phyloP scores from a whole-genome alignment of 2,797 vertebrate species.

The Xerus rutilus region DNA sequence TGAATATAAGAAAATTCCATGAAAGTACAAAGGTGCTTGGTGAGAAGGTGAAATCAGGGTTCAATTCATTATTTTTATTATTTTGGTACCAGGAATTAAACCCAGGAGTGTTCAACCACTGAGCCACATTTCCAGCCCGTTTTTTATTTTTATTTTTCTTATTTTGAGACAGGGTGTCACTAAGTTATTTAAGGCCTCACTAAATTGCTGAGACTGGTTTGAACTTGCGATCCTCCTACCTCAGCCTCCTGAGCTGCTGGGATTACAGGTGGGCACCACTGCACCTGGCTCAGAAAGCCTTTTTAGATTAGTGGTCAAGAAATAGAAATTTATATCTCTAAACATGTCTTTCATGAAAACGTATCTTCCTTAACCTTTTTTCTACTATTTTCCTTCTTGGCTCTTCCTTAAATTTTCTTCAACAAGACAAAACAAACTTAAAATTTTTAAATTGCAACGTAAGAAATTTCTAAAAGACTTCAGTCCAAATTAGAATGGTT shows the following conservation, averaged over 20 bases:
- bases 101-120: no score
- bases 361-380: neutral
- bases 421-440: conserved; percentile 31
- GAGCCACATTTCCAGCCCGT: no score
- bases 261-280: no score
- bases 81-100: no score
- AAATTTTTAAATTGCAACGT: neutral
- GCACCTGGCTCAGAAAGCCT: neutral
- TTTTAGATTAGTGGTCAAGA: conserved; percentile 11
- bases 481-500: conserved; percentile 36
- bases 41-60: neutral
- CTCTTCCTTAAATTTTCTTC: conserved; percentile 29
- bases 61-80: neutral
- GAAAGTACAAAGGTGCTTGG: neutral
- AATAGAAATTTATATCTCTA: neutral
- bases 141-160: no score
- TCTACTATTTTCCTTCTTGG: neutral
- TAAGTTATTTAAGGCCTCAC: no score
- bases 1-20: neutral
- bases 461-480: conserved; percentile 58
- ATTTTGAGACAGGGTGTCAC: no score
- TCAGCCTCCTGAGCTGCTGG: no score
- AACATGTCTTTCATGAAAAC: neutral
- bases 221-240: no score
- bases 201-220: no score